Base-by-base conservation (phyloP, 2,797 vertebrate species). In the Geotrypetes seraphini region DNA sequence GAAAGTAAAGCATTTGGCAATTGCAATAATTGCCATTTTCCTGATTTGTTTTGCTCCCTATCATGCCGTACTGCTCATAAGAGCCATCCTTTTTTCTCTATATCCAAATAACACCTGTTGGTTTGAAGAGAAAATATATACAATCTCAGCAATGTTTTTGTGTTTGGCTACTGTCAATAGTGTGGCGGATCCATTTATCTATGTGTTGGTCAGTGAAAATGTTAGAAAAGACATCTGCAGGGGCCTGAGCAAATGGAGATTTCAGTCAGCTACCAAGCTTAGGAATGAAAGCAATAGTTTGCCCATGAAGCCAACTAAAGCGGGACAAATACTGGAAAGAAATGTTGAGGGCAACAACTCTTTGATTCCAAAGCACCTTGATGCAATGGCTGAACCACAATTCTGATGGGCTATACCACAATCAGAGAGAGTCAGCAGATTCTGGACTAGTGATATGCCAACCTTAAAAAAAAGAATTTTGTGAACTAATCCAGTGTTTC, bases 21-120 rank as follows among this genome's bases (percentile, higher is more conserved):
- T 66, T 1, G 64, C 76, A 0, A 81, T 93, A 2, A 88, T 94
- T 25, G 5, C 46, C 4, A 78, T 96, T 35, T 96, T 96, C 73
- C 45, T 92, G 31, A 28, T 85, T 21, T 95, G 89, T 53, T 96
- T 96, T 1, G 74, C 81, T 1, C 92, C 92, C 0, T 93, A 94
- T 45, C 92, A 96, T 22, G 7, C 86, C 8, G 66, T 90, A 25
- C 79, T 96, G 10, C 25, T 93, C 2, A 4, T 60, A 38, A 69
- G 86, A 2, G 78, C 87, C 0, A 1, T 67, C 7, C 22, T 60
- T 32, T 87, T 60, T 36, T 53, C 85, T 20, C 17, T 78, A 34
- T 32, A 65, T 18, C 0, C 1, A 0, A 8, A 3, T 1, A 12
- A 28, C 1, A 4, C 36, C 7, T 49, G 41, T 16, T 5, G 17